phyloP scores from a whole-genome alignment of 2,797 vertebrate species.

The Orientallactaga sibirica region DNA sequence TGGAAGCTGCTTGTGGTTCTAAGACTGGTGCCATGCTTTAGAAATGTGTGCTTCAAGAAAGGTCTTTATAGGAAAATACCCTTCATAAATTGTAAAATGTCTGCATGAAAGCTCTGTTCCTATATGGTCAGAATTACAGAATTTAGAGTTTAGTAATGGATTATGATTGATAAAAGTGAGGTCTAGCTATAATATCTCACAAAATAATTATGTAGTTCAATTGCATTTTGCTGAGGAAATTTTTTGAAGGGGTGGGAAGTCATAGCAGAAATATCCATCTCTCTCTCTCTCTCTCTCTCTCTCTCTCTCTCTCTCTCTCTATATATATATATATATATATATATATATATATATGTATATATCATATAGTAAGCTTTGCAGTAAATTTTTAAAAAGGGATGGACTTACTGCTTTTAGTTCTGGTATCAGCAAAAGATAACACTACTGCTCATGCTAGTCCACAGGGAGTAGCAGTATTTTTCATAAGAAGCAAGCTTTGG shows the following conservation, averaged over 20 bases:
- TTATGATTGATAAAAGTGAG: slow-evolving; percentile 45
- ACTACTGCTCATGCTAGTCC: slow-evolving; percentile 37
- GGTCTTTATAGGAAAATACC: slow-evolving; percentile 23
- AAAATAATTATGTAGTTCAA: slow-evolving; percentile 43
- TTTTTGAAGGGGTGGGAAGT: slow-evolving; percentile 34
- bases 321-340: too few relatives aligned
- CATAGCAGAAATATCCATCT: slow-evolving; percentile 57
- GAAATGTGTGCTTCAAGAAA: slow-evolving; percentile 41
- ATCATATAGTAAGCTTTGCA: slow-evolving; percentile 70
- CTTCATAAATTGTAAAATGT: slow-evolving; percentile 56
- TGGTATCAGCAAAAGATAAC: slow-evolving; percentile 72
- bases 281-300: too few relatives aligned
- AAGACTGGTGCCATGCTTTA: neutral
- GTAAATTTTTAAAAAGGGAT: slow-evolving; percentile 70
- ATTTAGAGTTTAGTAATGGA: slow-evolving; percentile 66
- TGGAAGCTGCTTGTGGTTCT: slow-evolving; percentile 6
- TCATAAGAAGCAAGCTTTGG: slow-evolving; percentile 59
- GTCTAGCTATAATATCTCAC: slow-evolving; percentile 58
- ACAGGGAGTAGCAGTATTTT: slow-evolving; percentile 55
- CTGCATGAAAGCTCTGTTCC: neutral
- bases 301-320: neutral
- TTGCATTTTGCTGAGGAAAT: slow-evolving; percentile 69
- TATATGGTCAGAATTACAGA: slow-evolving; percentile 38
- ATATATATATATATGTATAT: neutral
- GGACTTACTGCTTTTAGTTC: slow-evolving; percentile 70